These are phyloP conservation scores for Siderastrea siderea DNA, from an alignment of 92 coral and sea anemone species.

Conservation along the genomic window DNA sequence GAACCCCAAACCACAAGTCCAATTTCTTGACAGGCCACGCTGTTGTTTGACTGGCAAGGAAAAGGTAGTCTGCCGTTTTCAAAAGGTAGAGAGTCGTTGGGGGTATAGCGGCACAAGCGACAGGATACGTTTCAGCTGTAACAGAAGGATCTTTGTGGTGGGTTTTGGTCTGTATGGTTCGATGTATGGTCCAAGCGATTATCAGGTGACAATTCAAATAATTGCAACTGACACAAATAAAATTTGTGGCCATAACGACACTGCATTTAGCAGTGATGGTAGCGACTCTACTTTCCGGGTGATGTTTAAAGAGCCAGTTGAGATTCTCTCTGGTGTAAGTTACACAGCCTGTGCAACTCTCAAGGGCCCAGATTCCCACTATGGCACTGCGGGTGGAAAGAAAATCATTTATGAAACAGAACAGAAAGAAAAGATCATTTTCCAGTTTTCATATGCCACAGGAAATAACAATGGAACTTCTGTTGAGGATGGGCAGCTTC, in stretches of 20 bases:
- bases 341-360: constrained; percentile 95
- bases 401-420: constrained; percentile 87
- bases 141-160: constrained; percentile 91
- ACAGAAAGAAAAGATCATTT: constrained; percentile 83
- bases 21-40: constrained; percentile 93
- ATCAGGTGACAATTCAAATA: constrained; percentile 90
- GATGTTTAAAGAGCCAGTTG: constrained; percentile 97
- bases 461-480: constrained; percentile 99
- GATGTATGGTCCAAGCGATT: constrained; percentile 97
- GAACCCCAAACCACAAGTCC: constrained; percentile 94
- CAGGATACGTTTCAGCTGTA: constrained; percentile 92
- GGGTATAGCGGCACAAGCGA: constrained; percentile 99
- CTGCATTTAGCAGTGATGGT: constrained; percentile 98
- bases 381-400: constrained; percentile 95
- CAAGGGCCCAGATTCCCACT: constrained; percentile 96
- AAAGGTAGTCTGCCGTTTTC: constrained; percentile 86
- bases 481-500: constrained; percentile 98
- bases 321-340: constrained; percentile 77
- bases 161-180: constrained; percentile 97
- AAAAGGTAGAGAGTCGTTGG: constrained; percentile 98
- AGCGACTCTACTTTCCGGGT: constrained; percentile 91
- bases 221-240: constrained; percentile 83
- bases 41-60: constrained; percentile 97
- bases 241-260: constrained; percentile 90
- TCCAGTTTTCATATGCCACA: constrained; percentile 95